Evolutionary conservation across 2,888 invertebrate genomes (phyloP), one percentile per base, ranked within the genome.

Genomic region (Athalia cordata): DNA sequence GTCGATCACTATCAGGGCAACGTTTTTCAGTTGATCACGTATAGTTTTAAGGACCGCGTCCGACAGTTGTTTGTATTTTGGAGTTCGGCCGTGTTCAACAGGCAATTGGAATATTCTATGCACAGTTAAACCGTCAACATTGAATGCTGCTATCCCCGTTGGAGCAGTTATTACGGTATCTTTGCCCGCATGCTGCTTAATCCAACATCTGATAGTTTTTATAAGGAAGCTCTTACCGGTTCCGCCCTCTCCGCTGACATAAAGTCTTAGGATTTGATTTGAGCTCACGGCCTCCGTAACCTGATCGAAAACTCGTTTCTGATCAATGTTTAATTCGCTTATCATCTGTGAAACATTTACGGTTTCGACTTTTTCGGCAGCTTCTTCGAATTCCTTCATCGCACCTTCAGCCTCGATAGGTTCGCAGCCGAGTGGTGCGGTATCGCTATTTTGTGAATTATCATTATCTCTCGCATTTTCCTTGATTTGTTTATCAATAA

Each of bases 141-240:
- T 85, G 65, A 84, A 85, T 59, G 86, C 85, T 47, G 85, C 84
- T 50, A 86, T 85, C 62, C 86, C 87, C 61, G 86, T 87, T 8
- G 84, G 85, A 2, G 85, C 86, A 7, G 82, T 81, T 59, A 86
- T 82, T 11, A 82, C 84, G n/a, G 85, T 84, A 80, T 84, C 83
- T 81, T 85, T 84, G 11, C 81, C 78, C 11, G 84, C 29, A 49
- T 75, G 29, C 62, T 79, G 78, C 67, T 82, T 81, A 15, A 84
- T 79, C 83, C 84, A 86, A 29, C 78, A 61, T 82, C 77, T 81
- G 0, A 84, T 65, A 9, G 79, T 80, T 72, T 85, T 81, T 61
- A 84, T 85, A 78, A 85, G 79, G 83, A 77, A 82, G 79, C 84
- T 85, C 75, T 86, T 85, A 59, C 83, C 86, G 52, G 81, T 85